Evolutionary conservation across 1,140 invertebrate species (phyloP).

Genomic region (Ceratina japonica): DNA sequence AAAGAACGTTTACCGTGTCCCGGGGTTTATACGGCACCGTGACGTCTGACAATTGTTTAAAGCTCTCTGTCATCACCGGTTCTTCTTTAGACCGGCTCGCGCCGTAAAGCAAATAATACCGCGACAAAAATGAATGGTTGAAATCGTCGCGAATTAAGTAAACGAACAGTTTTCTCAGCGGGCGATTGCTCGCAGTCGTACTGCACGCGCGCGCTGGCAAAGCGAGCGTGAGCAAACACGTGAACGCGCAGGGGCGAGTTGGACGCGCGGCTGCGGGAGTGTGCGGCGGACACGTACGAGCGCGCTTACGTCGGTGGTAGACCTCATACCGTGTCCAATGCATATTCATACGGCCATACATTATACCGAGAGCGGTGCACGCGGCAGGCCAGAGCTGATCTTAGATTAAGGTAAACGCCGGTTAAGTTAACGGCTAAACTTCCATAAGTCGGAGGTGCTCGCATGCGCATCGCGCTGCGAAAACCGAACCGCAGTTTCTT

Average conservation of each 20-base stretch:
- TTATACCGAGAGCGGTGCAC: conserved; percentile 69
- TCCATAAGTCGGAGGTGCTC: conserved; percentile 67
- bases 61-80: too few relatives aligned
- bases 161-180: not conserved
- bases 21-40: too few relatives aligned
- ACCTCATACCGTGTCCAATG: conserved; percentile 76
- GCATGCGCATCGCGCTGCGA: conserved; percentile 63
- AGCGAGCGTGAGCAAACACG: conserved; percentile 57
- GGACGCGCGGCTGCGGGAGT: not conserved
- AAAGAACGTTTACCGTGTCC: conserved; percentile 14
- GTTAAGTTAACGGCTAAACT: conserved; percentile 81
- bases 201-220: conserved; percentile 33
- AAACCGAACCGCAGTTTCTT: conserved; percentile 33
- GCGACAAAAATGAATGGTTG: not conserved
- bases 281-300: conserved; percentile 45
- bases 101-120: not conserved
- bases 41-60: too few relatives aligned
- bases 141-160: not conserved
- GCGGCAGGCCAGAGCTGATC: conserved; percentile 72
- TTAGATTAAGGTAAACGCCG: conserved; percentile 81
- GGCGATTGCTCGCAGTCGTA: not conserved
- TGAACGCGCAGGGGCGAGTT: conserved; percentile 27
- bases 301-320: conserved; percentile 37
- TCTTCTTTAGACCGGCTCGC: not conserved
- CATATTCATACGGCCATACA: conserved; percentile 80